Evolutionary conservation across 2,797 vertebrate species (phyloP), one percentile per base, ranked within the genome.

Genomic region (Emys orbicularis): DNA sequence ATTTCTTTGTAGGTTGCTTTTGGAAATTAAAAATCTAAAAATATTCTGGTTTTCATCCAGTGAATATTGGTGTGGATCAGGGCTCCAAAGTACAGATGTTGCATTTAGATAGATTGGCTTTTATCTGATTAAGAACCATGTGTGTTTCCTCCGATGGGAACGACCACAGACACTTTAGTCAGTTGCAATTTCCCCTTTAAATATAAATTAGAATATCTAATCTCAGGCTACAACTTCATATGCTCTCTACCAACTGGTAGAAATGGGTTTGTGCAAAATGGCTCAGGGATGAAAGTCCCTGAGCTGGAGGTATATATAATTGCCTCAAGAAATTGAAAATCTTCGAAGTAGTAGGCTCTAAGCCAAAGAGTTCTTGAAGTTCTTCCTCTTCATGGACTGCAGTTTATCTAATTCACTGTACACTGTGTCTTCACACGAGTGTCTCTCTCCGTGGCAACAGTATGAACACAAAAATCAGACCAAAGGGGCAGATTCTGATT

Each of bases 111-210:
- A 89, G 77, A 92, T 89, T 86, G 79, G 81, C 81, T 86, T 95
- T 96, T 90, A 81, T 85, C 90, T 96, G 87, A 80, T 83, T 86
- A 80, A 76, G 34, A 96, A 65, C 83, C 18, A 5, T 57, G 65
- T 41, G 76, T 47, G 76, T 88, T 97, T 96, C 89, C 90, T 97
- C 47, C 72, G 44, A 72, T 0, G 4, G 92, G 87, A 92, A 47
- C 81, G 89, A 84, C 79, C 0, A 9, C 87, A 10, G 27, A 84
- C 86, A 82, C 95, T 96, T 95, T 94, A 92, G 94, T 95, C 90
- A 89, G 90, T 74, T 93, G 86, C 91, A 93, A 54, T 96, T 96
- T 96, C 90, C 44, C 59, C 93, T 95, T 89, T 57, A 77, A 4
- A 0, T 84, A 86, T 93, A 79, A 97, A 94, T 89, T 95, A 95